Base-by-base conservation (phyloP, 2,113 vertebrate species). In the Xiphorhynchus elegans region DNA sequence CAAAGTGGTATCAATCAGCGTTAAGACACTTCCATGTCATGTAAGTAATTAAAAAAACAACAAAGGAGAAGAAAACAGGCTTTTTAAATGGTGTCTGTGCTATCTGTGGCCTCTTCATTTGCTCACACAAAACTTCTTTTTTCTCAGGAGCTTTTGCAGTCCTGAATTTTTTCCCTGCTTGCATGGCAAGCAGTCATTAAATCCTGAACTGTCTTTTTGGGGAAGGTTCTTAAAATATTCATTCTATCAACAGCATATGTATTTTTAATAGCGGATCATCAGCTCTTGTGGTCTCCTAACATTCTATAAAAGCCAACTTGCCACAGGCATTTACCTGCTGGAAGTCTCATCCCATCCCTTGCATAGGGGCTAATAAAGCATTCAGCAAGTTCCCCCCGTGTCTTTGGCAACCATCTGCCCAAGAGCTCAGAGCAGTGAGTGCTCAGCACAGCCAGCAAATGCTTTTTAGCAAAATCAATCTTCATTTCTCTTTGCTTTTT, bases 201-300 rank as follows among this genome's bases (percentile, higher is more conserved):
- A 55, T 50, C 25, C 39, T 42, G 68, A 55, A 18, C 78, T 35
- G 17, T 66, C n/a, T 60, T 79, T 55, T 81, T 46, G 4, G 21
- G 29, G n/a, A 69, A 77, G 50, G 39, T 20, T 92, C 63, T 80
- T 95, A 62, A 93, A 93, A 88, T 73, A 91, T 73, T 92, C 18
- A 87, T 73, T 88, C 40, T 50, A 2, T 90, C 92, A 93, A 80
- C 63, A 93, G 19, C 28, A 9, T 64, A 39, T 85, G 20, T 53
- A 79, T 93, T 85, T 88, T 87, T 94, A 90, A 83, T n/a, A 52
- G 70, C 53, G 79, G 31, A 49, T 49, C 31, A 90, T 91, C 73
- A 78, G 69, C 74, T 89, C 13, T n/a, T 49, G 44, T 58, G 85
- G 46, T 73, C 40, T 91, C 49, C 72, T 58, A 69, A 56, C 5